Base-by-base conservation (phyloP, 2,888 invertebrate genomes). In the Melangyna quadrimaculata region DNA sequence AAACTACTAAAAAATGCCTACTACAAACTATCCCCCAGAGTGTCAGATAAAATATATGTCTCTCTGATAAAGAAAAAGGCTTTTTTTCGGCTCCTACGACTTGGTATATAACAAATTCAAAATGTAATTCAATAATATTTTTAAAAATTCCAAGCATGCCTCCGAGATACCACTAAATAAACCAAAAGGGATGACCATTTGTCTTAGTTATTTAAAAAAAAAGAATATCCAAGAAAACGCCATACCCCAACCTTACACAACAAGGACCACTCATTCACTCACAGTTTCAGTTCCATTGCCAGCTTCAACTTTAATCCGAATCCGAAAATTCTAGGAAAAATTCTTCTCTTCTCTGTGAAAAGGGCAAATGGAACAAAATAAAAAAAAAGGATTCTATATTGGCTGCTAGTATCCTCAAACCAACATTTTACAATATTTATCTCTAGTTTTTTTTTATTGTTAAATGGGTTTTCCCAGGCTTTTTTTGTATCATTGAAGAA, bases 111-210 rank as follows among this genome's bases (percentile, higher is more conserved):
- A n/a, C 71, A 59, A 61, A 70, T 69, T 22, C 45, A 37, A 74
- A 79, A 79, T 77, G 72, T 80, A 73, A 86, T 86, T 81, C 86
- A 78, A 86, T 81, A 78, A 77, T 63, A 80, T 86, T 77, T 63
- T 69, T 32, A 70, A 77, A 77, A 86, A 77, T 73, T 79, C 65
- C 63, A 78, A 83, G 69, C 83, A 83, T 83, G 83, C 83, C 78
- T 78, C 55, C 24, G 63, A 74, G 63, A 70, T 70, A 67, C 83
- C 78, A 78, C 69, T 83, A 78, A 77, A 86, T 86, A 70, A 81
- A 81, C 72, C 67, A 75, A 67, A 82, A 80, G 53, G 75, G 80
- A 79, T 84, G 71, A 80, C 79, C 70, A 84, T 80, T 79, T 84
- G 67, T 72, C 79, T 77, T 77, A 19, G 61, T 67, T 51, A 48